A percentile compares a stretch with the other conserved stretches of the same genome.
Evolutionary conservation across 2,113 vertebrate genomes (phyloP).

Genomic region (Scolopax mira): DNA sequence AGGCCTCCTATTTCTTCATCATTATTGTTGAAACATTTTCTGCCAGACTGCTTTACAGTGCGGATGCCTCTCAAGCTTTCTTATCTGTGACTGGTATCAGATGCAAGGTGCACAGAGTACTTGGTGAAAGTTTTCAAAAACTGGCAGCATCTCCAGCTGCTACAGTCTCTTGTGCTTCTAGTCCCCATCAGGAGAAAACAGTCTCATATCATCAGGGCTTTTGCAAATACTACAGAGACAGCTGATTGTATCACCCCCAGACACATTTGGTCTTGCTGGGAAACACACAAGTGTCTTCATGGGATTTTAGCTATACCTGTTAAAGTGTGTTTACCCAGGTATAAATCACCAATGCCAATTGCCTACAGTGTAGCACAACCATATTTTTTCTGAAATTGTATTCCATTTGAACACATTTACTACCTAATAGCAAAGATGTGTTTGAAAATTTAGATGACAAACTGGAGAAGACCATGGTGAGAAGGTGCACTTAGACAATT

Average conservation of each 20-base stretch:
- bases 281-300: not conserved
- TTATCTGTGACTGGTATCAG: constrained; percentile 12
- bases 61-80: not conserved
- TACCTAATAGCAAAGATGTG: not conserved
- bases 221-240: not conserved
- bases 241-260: not conserved
- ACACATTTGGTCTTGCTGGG: not conserved
- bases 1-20: not conserved
- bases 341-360: not conserved
- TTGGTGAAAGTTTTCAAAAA: not conserved
- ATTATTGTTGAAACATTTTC: not conserved
- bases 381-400: not conserved
- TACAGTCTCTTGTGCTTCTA: not conserved
- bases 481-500: not conserved
- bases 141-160: not conserved
- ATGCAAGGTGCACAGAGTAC: not conserved
- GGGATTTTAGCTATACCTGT: not conserved
- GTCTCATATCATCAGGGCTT: not conserved
- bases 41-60: not conserved
- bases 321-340: not conserved
- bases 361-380: not conserved
- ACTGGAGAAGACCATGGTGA: not conserved
- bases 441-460: not conserved
- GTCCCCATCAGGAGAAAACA: not conserved
- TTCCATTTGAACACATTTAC: not conserved